Evolutionary conservation across 2,888 invertebrate species (phyloP), one percentile per base, ranked within the genome.

Genomic region (Nymphalis urticae): DNA sequence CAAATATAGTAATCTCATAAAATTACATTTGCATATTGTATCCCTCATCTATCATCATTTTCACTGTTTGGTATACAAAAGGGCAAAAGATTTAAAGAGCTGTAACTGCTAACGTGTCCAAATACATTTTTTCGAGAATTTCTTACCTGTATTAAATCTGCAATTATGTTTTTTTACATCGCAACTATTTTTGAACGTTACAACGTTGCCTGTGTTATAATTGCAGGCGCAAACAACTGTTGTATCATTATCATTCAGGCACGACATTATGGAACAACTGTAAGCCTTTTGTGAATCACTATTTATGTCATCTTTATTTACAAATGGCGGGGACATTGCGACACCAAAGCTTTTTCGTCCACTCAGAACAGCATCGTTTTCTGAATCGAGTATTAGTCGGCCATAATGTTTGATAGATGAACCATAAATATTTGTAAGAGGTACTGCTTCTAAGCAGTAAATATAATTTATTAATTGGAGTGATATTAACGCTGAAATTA

Each of bases 101-200:
- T 42, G 36, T 42, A 42, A 42, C 36, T 13, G 27, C 6, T 32
- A 6, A 42, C 42, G 13, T 4, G 42, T 42, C 1, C 27, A 32
- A 32, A 48, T 21, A 27, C 7, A 21, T 1, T 13, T 42, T 42
- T 27, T 61, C 48, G 17, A 24, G 2, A 19, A 27, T 32, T 51
- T 51, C 61, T 66, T 73, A 81, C 82, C 77, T 71, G 83, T 82
- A 67, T 80, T 76, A 70, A 77, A 82, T 67, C 80, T 78, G 69
- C 83, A 83, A 64, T 83, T 83, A 66, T 82, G 81, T 64, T 77
- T 81, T 21, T 72, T 72, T 19, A 77, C 48, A 36, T 82, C 83
- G 56, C 83, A 83, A 47, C 68, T 70, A 69, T 81, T 80, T 69
- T 77, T 77, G 36, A 83, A 84, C 8, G 78, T 72, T 0, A 79